Percentiles rank a stretch among this genome's conserved stretches.
Evolutionary conservation across 1,140 invertebrate genomes (phyloP).

Genomic region (Ceratina japonica): DNA sequence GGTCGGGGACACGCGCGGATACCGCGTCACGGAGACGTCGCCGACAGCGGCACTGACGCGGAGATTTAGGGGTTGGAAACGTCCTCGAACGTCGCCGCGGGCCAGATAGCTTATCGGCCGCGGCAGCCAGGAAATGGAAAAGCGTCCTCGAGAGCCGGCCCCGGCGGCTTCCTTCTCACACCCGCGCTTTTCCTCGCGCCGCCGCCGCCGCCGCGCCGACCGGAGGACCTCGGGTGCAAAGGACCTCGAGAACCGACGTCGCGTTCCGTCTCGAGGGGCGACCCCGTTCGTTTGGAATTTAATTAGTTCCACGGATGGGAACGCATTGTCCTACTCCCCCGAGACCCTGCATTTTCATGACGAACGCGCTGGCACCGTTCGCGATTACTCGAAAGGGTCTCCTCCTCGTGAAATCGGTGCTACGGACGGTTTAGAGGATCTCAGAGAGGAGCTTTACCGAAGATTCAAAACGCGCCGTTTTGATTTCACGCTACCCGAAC

Average conservation of each 20-base stretch:
- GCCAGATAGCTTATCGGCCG: constrained; percentile 20
- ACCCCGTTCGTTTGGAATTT: constrained; percentile 47
- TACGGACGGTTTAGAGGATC: too few relatives aligned
- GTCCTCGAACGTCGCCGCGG: constrained; percentile 15
- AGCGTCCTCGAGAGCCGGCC: constrained; percentile 19
- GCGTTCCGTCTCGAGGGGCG: constrained; percentile 22
- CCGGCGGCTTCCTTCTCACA: neutral
- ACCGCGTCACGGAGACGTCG: constrained; percentile 12
- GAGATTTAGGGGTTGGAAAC: constrained; percentile 16
- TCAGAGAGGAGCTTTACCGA: too few relatives aligned
- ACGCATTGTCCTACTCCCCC: constrained; percentile 42
- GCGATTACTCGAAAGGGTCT: constrained; percentile 28
- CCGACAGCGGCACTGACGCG: neutral
- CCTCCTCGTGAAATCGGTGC: too few relatives aligned
- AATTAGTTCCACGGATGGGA: constrained; percentile 49
- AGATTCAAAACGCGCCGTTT: too few relatives aligned
- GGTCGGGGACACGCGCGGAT: neutral
- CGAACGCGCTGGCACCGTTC: constrained; percentile 33
- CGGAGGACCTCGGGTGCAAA: constrained; percentile 9
- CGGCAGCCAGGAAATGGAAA: constrained; percentile 26
- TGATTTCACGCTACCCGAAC: too few relatives aligned
- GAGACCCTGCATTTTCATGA: constrained; percentile 55
- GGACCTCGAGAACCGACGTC: constrained; percentile 21
- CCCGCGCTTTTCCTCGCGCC: neutral
- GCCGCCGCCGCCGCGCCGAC: neutral